Percentiles rank a stretch among this genome's conserved stretches.
Evolutionary conservation across 2,113 vertebrate species (phyloP).

Genomic region (Megaceryle maxima): DNA sequence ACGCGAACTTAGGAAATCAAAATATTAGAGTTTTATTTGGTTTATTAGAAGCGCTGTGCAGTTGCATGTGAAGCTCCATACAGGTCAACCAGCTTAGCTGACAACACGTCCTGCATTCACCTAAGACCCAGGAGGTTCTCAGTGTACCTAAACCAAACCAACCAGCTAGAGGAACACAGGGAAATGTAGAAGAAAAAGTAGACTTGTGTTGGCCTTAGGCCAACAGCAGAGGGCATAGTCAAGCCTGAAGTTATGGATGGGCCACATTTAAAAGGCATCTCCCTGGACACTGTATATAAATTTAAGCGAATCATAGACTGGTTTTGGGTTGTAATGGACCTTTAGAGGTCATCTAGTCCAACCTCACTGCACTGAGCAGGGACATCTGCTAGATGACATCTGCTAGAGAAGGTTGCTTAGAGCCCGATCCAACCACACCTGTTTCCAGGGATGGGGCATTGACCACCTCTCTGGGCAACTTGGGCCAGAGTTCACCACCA

Average conservation of each 20-base stretch:
- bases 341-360: background rate
- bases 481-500: background rate
- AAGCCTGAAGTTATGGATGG: background rate
- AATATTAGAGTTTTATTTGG: background rate
- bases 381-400: background rate
- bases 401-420: background rate
- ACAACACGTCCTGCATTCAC: background rate
- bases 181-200: background rate
- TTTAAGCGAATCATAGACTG: background rate
- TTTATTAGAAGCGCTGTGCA: background rate
- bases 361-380: background rate
- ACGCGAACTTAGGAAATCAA: background rate
- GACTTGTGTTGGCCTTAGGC: background rate
- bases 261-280: background rate
- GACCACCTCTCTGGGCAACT: background rate
- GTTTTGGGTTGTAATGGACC: background rate
- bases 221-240: background rate
- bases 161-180: background rate
- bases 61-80: background rate
- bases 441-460: background rate
- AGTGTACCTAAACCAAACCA: background rate
- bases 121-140: background rate
- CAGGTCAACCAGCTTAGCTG: background rate
- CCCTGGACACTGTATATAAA: too few species aligned
- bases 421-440: background rate